Base-by-base conservation (phyloP, 2,888 invertebrate species). In the Campopleginae sp. region DNA sequence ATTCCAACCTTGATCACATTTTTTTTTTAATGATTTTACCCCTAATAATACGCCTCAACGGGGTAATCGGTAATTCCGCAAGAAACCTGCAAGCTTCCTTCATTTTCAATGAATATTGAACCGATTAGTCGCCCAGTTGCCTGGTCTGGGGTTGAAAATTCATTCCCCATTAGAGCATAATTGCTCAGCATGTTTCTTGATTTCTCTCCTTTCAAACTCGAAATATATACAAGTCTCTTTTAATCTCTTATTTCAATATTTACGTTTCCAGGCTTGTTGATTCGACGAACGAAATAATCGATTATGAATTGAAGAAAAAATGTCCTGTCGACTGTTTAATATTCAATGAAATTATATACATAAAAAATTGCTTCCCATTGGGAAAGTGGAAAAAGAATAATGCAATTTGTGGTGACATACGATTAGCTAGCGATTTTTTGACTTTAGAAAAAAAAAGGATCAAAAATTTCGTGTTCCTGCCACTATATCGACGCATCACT, bases 201-300 rank as follows among this genome's bases (percentile, higher is more conserved):
- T 51, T 19, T 51, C 19, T 51, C 1, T n/a, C 7, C 19, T 38
- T 65, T 19, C 2, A 19, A 38, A 10, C 19, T 42, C 42, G 71
- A 33, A n/a, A 42, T n/a, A 33, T 19, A 42, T 7, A 2, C 5
- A 17, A 33, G 0, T 4, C 42, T 66, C 17, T 51, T 58, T 33
- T 27, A 10, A 27, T 58, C 14, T 0, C 27, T 27, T 3, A 27
- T 58, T 58, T 58, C 8, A 5, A 27, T 6, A 8, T 63, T 46
- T 48, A 6, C 10, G 1, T 71, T 63, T 27, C 7, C 4, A 46
- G 0, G 23, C 46, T 48, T 38, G 23, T 66, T 42, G 71, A 54
- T 48, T 38, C 61, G 68, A 74, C 78, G 63, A 63, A 78, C 74
- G 27, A 27, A 82, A 70, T 63, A 79, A 82, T 75, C 54, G 38